Conservation (phyloP, 2,113 vertebrate genomes). For the Malurus elegans region DNA sequence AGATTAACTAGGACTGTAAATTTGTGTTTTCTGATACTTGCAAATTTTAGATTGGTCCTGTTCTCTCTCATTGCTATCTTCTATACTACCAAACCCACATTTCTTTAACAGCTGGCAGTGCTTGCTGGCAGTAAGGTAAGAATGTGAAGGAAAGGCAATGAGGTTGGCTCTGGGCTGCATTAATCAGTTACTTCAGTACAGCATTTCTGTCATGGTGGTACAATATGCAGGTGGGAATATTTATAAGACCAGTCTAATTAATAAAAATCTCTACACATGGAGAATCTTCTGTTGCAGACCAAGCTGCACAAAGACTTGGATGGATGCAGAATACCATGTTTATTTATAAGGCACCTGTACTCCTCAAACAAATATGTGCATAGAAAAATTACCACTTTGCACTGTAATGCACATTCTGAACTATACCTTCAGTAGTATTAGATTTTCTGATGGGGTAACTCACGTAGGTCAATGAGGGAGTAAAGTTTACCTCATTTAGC, state of each 20-base stretch:
- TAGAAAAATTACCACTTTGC: neutral
- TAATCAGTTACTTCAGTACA: neutral
- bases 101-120: neutral
- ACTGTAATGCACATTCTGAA: neutral
- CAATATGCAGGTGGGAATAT: neutral
- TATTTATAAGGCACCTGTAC: neutral
- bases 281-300: neutral
- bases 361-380: neutral
- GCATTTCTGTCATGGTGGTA: neutral
- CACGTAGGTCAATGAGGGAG: neutral
- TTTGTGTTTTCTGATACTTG: neutral
- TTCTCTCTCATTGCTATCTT: neutral
- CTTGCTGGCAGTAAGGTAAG: neutral
- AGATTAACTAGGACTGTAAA: neutral
- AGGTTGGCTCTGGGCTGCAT: neutral
- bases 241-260: neutral
- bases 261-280: neutral
- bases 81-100: neutral
- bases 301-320: neutral
- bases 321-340: neutral
- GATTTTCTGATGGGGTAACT: neutral
- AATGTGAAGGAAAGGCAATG: neutral
- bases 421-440: neutral
- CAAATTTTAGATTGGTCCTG: neutral
- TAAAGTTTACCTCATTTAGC: neutral